Conservation (phyloP, 2,113 vertebrate species). For the Serilophus lunatus region DNA sequence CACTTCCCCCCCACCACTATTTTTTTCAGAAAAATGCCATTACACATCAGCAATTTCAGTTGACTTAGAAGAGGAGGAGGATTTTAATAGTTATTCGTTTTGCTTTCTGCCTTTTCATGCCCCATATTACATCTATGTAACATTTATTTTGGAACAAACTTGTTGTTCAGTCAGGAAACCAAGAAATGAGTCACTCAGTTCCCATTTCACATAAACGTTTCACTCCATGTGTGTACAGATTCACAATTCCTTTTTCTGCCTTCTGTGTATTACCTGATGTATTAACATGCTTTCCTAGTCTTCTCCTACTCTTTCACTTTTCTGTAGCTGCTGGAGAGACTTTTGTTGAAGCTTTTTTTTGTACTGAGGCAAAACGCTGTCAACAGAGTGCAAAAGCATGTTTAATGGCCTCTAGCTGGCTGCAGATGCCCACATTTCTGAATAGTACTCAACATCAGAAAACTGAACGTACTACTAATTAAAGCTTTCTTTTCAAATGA, state of each 20-base stretch:
- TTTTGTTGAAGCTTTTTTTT: slow-evolving; percentile 46
- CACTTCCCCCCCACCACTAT: background rate
- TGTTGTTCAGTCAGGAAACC: background rate
- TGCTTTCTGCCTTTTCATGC: background rate
- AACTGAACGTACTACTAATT: slow-evolving; percentile 52
- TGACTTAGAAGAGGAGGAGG: background rate
- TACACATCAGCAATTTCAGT: background rate
- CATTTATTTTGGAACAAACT: background rate
- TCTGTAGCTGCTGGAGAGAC: slow-evolving; percentile 52
- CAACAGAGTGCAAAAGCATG: slow-evolving; percentile 49
- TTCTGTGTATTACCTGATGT: background rate
- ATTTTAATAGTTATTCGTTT: background rate
- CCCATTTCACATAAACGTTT: background rate
- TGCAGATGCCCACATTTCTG: slow-evolving; percentile 55
- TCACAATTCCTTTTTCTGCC: background rate
- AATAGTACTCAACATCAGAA: slow-evolving; percentile 63
- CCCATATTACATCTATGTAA: background rate
- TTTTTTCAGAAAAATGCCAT: background rate
- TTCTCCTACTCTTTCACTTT: slow-evolving; percentile 13
- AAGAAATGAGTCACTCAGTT: background rate
- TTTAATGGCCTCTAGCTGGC: slow-evolving; percentile 59
- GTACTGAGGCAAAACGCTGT: slow-evolving; percentile 48
- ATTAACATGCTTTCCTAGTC: slow-evolving; percentile 51
- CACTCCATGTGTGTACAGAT: background rate
- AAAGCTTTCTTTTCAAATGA: slow-evolving; percentile 50